Evolutionary conservation across 2,113 vertebrate genomes (phyloP).

Genomic region (Tursiops truncatus): DNA sequence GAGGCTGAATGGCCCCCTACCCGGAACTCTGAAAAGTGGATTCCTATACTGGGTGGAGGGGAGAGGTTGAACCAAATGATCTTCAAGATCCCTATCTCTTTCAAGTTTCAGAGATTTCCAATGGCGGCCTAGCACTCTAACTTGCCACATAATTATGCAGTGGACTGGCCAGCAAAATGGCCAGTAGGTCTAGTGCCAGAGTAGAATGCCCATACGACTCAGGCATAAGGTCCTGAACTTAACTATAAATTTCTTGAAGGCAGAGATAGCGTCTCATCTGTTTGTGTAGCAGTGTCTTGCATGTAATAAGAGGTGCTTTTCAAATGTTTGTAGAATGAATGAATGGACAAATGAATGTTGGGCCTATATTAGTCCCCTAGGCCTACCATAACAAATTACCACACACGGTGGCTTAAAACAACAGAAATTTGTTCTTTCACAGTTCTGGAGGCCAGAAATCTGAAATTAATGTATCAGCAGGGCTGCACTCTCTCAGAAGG

Average conservation of each 20-base stretch:
- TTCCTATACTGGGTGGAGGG: not conserved
- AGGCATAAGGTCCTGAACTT: not conserved
- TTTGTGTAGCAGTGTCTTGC: not conserved
- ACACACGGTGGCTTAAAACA: not conserved
- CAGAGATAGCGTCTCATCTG: not conserved
- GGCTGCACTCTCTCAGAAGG: not conserved
- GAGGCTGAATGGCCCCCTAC: not conserved
- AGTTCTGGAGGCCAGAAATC: not conserved
- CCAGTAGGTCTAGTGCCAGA: not conserved
- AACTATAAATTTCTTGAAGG: not conserved
- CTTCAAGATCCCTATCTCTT: not conserved
- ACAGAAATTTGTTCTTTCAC: not conserved
- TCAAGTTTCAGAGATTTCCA: conserved; percentile 30
- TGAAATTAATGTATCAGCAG: not conserved
- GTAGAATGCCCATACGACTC: not conserved
- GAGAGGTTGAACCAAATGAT: not conserved
- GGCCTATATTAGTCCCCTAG: not conserved
- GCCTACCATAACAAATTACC: not conserved
- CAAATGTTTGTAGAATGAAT: not conserved
- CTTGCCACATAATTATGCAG: not conserved
- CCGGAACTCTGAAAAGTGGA: not conserved
- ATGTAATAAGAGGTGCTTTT: not conserved
- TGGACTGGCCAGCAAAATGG: not conserved
- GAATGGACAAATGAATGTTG: not conserved
- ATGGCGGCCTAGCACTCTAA: not conserved